Evolutionary conservation across 1,140 invertebrate species (phyloP).

Genomic region (Cardiocondyla obscurior): DNA sequence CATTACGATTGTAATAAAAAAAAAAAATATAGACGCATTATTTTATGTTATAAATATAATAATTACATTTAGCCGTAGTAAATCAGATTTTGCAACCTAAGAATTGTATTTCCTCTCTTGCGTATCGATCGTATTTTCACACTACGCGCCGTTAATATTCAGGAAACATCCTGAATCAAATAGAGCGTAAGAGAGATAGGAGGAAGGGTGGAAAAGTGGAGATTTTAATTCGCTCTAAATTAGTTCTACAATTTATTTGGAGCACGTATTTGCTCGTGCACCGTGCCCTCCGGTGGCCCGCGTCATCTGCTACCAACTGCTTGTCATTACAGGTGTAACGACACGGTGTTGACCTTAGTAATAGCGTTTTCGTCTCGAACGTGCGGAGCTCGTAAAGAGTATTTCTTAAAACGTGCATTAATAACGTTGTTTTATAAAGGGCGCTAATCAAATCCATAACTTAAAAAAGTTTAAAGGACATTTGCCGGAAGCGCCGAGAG

Average conservation of each 20-base stretch:
- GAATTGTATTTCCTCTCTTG: neutral
- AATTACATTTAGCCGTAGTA: neutral
- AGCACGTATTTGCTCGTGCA: constrained; percentile 35
- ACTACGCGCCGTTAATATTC: neutral
- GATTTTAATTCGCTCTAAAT: constrained; percentile 48
- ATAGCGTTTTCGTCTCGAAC: constrained; percentile 4
- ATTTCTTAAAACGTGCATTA: constrained; percentile 37
- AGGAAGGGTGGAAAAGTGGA: neutral
- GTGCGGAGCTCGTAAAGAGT: constrained; percentile 16
- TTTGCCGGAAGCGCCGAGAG: neutral
- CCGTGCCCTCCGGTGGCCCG: neutral
- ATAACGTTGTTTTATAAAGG: neutral
- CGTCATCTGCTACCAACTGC: constrained; percentile 48
- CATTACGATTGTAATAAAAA: neutral
- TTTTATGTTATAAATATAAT: constrained; percentile 10
- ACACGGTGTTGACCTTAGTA: constrained; percentile 26
- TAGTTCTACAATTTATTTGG: constrained; percentile 48
- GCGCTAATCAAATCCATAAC: constrained; percentile 46
- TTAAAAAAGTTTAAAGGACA: constrained; percentile 40
- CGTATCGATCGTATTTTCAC: neutral
- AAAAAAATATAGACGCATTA: neutral
- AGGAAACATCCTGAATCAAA: neutral
- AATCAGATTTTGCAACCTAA: neutral
- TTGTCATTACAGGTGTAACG: constrained; percentile 52
- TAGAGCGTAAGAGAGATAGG: constrained; percentile 2